These are phyloP conservation scores for Eupithecia tripunctaria DNA, from an alignment of 2,888 invertebrate genomes.

Conservation along the genomic window DNA sequence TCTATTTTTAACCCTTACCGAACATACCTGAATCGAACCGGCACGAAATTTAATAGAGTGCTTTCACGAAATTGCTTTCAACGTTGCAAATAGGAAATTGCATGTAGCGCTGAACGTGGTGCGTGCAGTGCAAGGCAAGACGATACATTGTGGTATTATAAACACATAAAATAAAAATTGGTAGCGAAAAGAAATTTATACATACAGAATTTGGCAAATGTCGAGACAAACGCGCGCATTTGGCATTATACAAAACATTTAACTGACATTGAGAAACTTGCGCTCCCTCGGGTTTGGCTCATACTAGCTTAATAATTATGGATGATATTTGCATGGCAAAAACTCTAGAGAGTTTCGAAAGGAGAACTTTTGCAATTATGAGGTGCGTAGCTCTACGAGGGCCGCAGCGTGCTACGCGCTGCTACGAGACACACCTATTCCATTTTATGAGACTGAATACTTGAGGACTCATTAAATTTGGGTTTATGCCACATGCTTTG, in stretches of 20 bases:
- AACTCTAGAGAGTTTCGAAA: conserved; percentile 33
- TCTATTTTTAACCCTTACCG: conserved; percentile 22
- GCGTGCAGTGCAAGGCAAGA: conserved; percentile 29
- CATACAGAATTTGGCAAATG: background rate
- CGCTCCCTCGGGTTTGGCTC: conserved; percentile 15
- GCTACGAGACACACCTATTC: conserved; percentile 36
- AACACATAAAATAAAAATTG: background rate
- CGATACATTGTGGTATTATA: conserved; percentile 15
- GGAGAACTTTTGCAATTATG: conserved; percentile 44
- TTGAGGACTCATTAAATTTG: conserved; percentile 12
- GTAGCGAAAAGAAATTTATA: background rate
- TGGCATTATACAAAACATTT: conserved; percentile 8
- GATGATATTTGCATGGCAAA: conserved; percentile 35
- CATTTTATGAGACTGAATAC: conserved; percentile 31
- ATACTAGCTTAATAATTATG: conserved; percentile 19
- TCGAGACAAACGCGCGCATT: conserved; percentile 4
- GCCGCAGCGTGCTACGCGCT: conserved; percentile 41
- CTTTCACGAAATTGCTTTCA: conserved; percentile 53
- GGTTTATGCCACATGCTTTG: background rate
- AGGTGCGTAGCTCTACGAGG: conserved; percentile 41
- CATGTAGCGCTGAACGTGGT: conserved; percentile 43
- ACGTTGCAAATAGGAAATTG: conserved; percentile 55
- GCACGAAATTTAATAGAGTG: conserved; percentile 52
- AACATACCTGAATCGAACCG: conserved; percentile 34
- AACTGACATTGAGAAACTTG: conserved; percentile 31